These are phyloP conservation scores for Drosophila greeni DNA, from an alignment of 2,888 invertebrate genomes.

Conservation along the genomic window DNA sequence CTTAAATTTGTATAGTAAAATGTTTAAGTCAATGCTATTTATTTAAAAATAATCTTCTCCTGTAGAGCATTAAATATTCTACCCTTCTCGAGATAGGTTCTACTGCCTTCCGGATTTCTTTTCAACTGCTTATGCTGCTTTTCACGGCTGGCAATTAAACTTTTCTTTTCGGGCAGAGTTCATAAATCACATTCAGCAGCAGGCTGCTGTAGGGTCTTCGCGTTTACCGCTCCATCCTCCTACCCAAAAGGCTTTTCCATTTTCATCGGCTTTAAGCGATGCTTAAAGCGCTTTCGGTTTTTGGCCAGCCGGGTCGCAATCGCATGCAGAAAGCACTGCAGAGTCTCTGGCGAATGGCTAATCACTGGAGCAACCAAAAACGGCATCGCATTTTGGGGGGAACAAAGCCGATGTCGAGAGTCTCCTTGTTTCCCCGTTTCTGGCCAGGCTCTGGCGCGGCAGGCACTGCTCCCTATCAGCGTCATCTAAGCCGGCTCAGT, in stretches of 20 bases:
- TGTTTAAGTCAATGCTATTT: background rate
- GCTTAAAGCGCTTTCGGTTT: conserved; percentile 35
- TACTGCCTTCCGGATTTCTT: conserved; percentile 42
- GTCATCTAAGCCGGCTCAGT: conserved; percentile 68
- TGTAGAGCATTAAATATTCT: conserved; percentile 18
- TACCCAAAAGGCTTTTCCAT: conserved; percentile 10
- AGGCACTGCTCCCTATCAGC: conserved; percentile 48
- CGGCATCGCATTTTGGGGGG: conserved; percentile 29
- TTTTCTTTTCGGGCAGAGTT: conserved; percentile 69
- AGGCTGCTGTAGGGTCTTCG: conserved; percentile 47
- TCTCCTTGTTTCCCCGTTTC: conserved; percentile 21
- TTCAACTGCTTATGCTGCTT: conserved; percentile 58
- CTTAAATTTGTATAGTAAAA: too few relatives aligned
- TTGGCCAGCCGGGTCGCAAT: conserved; percentile 3
- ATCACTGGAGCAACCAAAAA: conserved; percentile 59
- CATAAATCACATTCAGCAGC: conserved; percentile 72
- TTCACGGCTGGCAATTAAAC: conserved; percentile 74
- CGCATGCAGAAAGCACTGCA: conserved; percentile 27
- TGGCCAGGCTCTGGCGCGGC: conserved; percentile 15
- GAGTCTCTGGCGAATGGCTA: conserved; percentile 34
- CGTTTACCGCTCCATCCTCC: background rate
- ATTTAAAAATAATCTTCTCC: background rate
- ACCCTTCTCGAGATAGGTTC: conserved; percentile 9
- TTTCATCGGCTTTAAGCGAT: conserved; percentile 49
- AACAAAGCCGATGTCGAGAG: conserved; percentile 32